phyloP scores from a whole-genome alignment of 1,140 invertebrate species.

The Drosophila takahashii region DNA sequence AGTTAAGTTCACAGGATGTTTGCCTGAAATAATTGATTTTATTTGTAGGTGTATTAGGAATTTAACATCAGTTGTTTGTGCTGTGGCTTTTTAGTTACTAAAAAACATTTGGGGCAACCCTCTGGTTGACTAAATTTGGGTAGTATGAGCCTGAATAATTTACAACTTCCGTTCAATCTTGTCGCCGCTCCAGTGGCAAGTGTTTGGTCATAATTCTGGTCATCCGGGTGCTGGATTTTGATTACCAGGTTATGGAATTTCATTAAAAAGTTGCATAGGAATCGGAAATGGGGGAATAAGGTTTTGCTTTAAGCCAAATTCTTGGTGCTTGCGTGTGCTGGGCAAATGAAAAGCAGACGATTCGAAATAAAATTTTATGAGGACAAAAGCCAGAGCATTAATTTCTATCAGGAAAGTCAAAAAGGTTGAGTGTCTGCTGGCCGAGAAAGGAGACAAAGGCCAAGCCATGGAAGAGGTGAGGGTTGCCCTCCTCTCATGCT shows the following conservation, averaged over 20 bases:
- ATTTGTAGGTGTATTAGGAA: too few species aligned
- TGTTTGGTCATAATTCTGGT: slow-evolving; percentile 50
- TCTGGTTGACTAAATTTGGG: slow-evolving; percentile 9
- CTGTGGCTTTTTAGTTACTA: neutral
- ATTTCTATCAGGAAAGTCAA: slow-evolving; percentile 67
- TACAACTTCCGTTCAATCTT: slow-evolving; percentile 51
- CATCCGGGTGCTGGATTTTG: slow-evolving; percentile 57
- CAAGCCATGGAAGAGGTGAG: slow-evolving; percentile 23
- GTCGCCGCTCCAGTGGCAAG: slow-evolving; percentile 38
- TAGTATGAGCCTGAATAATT: slow-evolving; percentile 55
- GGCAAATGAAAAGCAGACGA: slow-evolving; percentile 67
- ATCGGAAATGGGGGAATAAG: neutral
- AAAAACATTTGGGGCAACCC: neutral
- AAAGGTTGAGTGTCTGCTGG: slow-evolving; percentile 68
- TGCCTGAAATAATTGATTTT: too few species aligned
- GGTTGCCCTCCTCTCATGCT: slow-evolving; percentile 15
- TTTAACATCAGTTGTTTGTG: too few species aligned
- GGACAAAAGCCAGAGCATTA: slow-evolving; percentile 56
- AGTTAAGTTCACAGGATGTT: too few species aligned
- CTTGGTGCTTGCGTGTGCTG: slow-evolving; percentile 53
- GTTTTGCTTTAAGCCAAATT: slow-evolving; percentile 35
- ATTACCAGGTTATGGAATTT: slow-evolving; percentile 71
- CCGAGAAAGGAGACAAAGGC: slow-evolving; percentile 57
- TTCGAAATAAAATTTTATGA: slow-evolving; percentile 74
- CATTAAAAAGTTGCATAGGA: slow-evolving; percentile 58